Evolutionary conservation across 1,140 invertebrate species (phyloP).

Genomic region (Bombus waltoni): DNA sequence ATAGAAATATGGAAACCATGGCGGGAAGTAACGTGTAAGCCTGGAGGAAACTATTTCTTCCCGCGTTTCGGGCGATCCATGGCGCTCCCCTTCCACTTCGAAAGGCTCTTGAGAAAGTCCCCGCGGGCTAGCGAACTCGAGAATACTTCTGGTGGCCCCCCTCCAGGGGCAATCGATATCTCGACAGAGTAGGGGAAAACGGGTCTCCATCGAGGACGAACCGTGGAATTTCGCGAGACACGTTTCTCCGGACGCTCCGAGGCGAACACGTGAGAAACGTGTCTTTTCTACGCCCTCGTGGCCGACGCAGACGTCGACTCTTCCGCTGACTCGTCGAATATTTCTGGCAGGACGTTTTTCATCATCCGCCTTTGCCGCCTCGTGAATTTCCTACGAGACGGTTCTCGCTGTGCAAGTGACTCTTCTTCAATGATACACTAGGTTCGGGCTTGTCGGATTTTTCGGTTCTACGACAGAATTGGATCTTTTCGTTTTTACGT

Average conservation of each 20-base stretch:
- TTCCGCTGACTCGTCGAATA: slow-evolving; percentile 34
- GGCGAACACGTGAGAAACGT: slow-evolving; percentile 15
- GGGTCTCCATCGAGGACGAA: slow-evolving; percentile 7
- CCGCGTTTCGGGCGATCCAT: slow-evolving; percentile 44
- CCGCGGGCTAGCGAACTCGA: slow-evolving; percentile 51
- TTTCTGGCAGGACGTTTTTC: slow-evolving; percentile 3
- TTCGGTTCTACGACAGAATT: neutral
- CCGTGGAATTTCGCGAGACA: slow-evolving; percentile 55
- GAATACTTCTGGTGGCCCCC: slow-evolving; percentile 38
- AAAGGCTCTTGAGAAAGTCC: slow-evolving; percentile 54
- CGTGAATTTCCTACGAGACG: neutral
- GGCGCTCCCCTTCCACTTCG: slow-evolving; percentile 52
- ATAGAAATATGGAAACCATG: slow-evolving; percentile 28
- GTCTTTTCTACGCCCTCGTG: neutral
- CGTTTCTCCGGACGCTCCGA: slow-evolving; percentile 34
- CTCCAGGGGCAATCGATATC: slow-evolving; percentile 50
- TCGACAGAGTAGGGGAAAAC: slow-evolving; percentile 30
- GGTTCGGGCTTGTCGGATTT: neutral
- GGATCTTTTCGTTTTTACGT: neutral
- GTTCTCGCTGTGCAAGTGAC: neutral
- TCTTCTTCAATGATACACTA: neutral
- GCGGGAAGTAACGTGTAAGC: slow-evolving; percentile 33
- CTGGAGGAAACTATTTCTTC: slow-evolving; percentile 5
- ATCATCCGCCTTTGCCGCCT: slow-evolving; percentile 15
- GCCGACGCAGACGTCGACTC: neutral